Percentiles rank a stretch among this genome's conserved stretches.
Evolutionary conservation across 1,140 invertebrate genomes (phyloP).

Genomic region (Thrips palmi): DNA sequence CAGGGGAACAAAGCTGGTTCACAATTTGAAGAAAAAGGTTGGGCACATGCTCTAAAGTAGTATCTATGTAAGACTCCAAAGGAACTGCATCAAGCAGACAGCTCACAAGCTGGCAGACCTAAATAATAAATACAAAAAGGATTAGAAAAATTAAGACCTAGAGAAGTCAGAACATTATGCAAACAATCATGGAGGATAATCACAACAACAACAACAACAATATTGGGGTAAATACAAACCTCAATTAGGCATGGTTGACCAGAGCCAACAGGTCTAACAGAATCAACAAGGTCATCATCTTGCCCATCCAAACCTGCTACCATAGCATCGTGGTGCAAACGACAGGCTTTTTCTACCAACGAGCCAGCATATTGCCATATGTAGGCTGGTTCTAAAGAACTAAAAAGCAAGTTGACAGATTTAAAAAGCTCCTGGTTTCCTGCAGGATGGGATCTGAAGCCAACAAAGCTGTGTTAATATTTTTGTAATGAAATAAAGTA

Average conservation of each 20-base stretch:
- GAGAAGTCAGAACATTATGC: not conserved
- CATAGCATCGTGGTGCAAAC: conserved; percentile 16
- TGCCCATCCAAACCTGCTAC: conserved; percentile 13
- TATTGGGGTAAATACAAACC: conserved; percentile 19
- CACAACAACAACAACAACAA: not conserved
- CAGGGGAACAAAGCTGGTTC: conserved; percentile 34
- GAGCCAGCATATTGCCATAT: conserved; percentile 70
- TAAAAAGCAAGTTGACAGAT: conserved; percentile 71
- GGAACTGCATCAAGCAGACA: conserved; percentile 65
- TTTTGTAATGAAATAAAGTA: conserved; percentile 17
- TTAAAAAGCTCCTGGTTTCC: conserved; percentile 43
- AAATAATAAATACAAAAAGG: conserved; percentile 21
- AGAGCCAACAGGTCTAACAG: conserved; percentile 32
- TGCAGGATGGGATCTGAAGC: conserved; percentile 10
- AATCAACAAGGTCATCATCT: conserved; percentile 16
- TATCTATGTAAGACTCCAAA: conserved; percentile 60
- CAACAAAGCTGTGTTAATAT: conserved; percentile 10
- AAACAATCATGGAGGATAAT: not conserved
- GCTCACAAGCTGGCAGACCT: conserved; percentile 52
- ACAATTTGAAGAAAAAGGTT: conserved; percentile 48
- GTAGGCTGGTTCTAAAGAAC: conserved; percentile 66
- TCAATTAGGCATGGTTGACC: conserved; percentile 40
- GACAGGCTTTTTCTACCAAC: conserved; percentile 45
- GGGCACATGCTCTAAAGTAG: conserved; percentile 60
- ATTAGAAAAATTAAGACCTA: not conserved